phyloP scores from a whole-genome alignment of 2,113 vertebrate genomes.

The Ahaetulla prasina region DNA sequence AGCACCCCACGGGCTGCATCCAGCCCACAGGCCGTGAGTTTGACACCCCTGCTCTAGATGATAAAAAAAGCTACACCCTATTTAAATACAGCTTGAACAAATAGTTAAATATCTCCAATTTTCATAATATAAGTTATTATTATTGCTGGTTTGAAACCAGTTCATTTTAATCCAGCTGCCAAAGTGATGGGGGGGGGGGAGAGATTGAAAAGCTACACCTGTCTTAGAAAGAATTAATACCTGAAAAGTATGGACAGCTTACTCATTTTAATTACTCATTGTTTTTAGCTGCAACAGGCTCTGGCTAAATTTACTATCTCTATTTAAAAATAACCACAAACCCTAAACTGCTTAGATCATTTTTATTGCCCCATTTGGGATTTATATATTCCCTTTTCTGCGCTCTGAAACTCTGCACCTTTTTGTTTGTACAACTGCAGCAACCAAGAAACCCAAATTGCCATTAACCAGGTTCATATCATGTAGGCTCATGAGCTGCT shows the following conservation, averaged over 20 bases:
- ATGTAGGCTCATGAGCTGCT: slow-evolving; percentile 55
- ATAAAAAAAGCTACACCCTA: slow-evolving; percentile 27
- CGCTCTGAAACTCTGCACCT: slow-evolving; percentile 72
- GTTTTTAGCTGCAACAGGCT: slow-evolving; percentile 35
- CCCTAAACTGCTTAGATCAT: neutral
- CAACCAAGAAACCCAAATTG: slow-evolving; percentile 63
- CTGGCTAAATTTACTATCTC: slow-evolving; percentile 19
- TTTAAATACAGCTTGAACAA: slow-evolving; percentile 39
- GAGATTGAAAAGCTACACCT: slow-evolving; percentile 54
- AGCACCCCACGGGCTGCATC: too few relatives aligned
- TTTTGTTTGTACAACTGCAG: slow-evolving; percentile 68
- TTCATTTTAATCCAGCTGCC: slow-evolving; percentile 57
- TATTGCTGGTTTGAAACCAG: slow-evolving; percentile 55
- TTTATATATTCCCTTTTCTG: slow-evolving; percentile 18
- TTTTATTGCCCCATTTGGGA: neutral
- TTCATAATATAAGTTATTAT: slow-evolving; percentile 42
- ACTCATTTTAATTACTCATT: slow-evolving; percentile 52
- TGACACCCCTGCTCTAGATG: slow-evolving; percentile 10
- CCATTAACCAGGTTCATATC: slow-evolving; percentile 64
- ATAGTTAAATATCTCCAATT: slow-evolving; percentile 44
- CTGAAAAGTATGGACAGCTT: slow-evolving; percentile 61
- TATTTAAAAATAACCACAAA: slow-evolving; percentile 50
- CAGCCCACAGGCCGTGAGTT: too few relatives aligned
- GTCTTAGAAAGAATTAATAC: slow-evolving; percentile 62
- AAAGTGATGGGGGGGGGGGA: slow-evolving; percentile 33